Base-by-base conservation (phyloP, 2,888 invertebrate species). In the Drosophila nr. fundita region DNA sequence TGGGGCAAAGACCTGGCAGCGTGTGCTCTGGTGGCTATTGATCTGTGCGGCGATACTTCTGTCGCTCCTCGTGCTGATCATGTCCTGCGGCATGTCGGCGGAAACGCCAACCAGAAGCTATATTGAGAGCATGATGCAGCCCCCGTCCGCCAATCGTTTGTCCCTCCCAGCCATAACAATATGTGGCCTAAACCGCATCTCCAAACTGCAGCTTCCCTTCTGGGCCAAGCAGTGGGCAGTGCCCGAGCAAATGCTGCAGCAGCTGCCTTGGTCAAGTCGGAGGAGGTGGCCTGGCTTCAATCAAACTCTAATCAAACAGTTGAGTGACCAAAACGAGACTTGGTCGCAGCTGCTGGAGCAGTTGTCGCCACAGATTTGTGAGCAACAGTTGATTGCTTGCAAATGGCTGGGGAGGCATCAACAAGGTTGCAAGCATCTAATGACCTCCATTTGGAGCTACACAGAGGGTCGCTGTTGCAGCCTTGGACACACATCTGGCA, bases 401-500 rank as follows among this genome's bases (percentile, higher is more conserved):
- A 94, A 94, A 91, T 95, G 95, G 95, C 95, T 95, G 81, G 95
- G 94, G 21, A 90, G 91, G 0, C 82, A 92, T 2, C 93, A 15
- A 7, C 15, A 92, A 24, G 92, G 93, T 2, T 96, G 96, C 75
- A 92, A 93, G 2, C 89, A 93, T 29, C 81, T 95, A 1, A 95
- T 96, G 78, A 91, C 93, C 55, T 92, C 91, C 45, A 91, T 94
- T 0, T 92, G 94, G 63, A 94, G 94, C 13, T 54, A 68, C 30
- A 73, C 0, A 80, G 94, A 30, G 91, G 94, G 95, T 32, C 87
- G 94, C 1, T 96, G 96, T 77, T 96, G 96, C 83, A 93, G 94
- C 3, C 96, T 96, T 78, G 96, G 95, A 86, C 95, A 95, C 18
- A 13, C 38, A 95, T 0, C 95, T 48, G 48, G 95, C 79, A 96